Percentiles rank a stretch among this genome's conserved stretches.
Conservation (phyloP, 2,113 vertebrate species). For the Plectropomus leopardus region DNA sequence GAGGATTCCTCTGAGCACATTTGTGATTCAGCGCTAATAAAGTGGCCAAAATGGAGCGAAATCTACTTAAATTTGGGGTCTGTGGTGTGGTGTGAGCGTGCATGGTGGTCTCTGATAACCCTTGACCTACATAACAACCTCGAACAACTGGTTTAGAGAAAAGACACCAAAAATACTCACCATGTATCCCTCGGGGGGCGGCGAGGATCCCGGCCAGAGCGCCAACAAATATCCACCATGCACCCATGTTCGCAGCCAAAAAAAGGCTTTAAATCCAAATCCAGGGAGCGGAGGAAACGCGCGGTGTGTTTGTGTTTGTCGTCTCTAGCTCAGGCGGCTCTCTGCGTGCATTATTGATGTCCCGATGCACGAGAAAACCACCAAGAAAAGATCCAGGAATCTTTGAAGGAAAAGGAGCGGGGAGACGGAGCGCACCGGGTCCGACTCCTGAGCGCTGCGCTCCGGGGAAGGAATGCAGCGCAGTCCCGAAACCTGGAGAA, state of each 20-base stretch:
- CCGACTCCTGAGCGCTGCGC: conserved; percentile 61
- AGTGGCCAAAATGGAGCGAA: background rate
- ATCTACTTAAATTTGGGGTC: background rate
- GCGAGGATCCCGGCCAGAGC: conserved; percentile 71
- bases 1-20: background rate
- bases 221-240: conserved; percentile 78
- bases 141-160: conserved; percentile 22
- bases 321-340: conserved; percentile 38
- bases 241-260: conserved; percentile 74
- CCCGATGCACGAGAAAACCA: background rate
- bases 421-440: conserved; percentile 38
- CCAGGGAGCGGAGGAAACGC: conserved; percentile 12
- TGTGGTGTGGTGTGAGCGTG: background rate
- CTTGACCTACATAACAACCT: conserved; percentile 56
- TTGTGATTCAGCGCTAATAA: background rate
- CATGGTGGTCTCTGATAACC: conserved; percentile 25
- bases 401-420: background rate
- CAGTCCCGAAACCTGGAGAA: conserved; percentile 48
- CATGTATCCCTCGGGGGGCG: conserved; percentile 73
- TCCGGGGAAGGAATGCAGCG: conserved; percentile 55
- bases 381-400: conserved; percentile 6
- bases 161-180: conserved; percentile 77
- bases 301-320: background rate
- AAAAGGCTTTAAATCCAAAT: conserved; percentile 58
- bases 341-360: conserved; percentile 53